These are phyloP conservation scores for Clistopyga incitator DNA, from an alignment of 2,888 invertebrate species.

Conservation along the genomic window DNA sequence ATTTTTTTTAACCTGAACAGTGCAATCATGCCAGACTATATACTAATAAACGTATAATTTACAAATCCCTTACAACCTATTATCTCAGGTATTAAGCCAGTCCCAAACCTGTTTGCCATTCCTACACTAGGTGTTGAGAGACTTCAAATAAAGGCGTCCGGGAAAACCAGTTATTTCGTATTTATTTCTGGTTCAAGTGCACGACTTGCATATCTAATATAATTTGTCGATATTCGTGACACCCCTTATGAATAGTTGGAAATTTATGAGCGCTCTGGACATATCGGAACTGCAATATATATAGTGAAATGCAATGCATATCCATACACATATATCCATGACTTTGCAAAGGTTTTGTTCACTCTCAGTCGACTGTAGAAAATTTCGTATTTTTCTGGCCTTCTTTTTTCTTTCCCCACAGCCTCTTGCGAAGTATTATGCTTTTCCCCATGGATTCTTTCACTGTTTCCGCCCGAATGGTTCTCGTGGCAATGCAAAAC, in stretches of 20 bases:
- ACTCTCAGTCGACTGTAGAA: constrained; percentile 11
- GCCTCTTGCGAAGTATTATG: background rate
- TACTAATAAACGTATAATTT: too few species aligned
- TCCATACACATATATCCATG: background rate
- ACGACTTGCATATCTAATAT: background rate
- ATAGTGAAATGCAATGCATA: background rate
- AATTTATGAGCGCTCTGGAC: background rate
- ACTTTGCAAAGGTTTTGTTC: background rate
- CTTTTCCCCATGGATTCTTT: constrained; percentile 20
- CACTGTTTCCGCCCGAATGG: constrained; percentile 39
- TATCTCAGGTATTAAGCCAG: too few species aligned
- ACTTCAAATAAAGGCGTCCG: too few species aligned
- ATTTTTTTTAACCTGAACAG: too few species aligned
- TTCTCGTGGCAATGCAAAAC: constrained; percentile 25
- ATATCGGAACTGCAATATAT: background rate
- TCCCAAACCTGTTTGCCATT: too few species aligned
- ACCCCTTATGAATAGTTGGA: background rate
- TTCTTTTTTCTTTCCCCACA: constrained; percentile 2
- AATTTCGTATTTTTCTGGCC: constrained; percentile 33
- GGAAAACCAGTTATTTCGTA: background rate
- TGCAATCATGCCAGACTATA: too few species aligned
- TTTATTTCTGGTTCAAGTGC: background rate
- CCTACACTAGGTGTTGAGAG: too few species aligned
- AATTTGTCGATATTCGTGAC: background rate
- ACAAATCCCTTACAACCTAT: too few species aligned